Conservation (phyloP, 2,888 invertebrate species). For the Oligia strigilis region DNA sequence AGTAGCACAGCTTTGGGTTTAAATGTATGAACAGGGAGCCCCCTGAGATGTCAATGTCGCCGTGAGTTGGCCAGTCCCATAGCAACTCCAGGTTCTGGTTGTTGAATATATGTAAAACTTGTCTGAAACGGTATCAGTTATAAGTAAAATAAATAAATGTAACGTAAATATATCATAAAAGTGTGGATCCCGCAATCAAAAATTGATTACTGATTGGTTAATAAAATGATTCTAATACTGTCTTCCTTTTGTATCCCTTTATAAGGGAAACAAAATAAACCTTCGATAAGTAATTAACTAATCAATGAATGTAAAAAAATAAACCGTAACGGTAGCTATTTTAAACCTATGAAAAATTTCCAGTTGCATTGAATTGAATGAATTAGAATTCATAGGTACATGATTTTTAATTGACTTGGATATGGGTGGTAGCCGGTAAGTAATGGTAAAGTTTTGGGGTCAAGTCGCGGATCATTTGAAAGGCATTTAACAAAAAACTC, state of each 20-base stretch:
- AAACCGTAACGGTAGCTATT: neutral
- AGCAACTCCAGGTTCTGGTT: slow-evolving; percentile 97
- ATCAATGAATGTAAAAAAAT: neutral
- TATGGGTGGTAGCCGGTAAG: neutral
- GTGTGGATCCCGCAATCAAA: neutral
- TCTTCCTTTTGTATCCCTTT: neutral
- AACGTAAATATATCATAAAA: slow-evolving; percentile 21
- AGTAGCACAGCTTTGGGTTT: slow-evolving; percentile 97
- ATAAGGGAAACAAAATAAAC: slow-evolving; percentile 10
- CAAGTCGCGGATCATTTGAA: neutral
- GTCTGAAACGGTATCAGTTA: slow-evolving; percentile 71
- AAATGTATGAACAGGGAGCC: slow-evolving; percentile 97
- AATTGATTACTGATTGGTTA: neutral
- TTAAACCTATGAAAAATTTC: neutral
- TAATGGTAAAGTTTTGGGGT: neutral
- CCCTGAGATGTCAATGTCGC: slow-evolving; percentile 91
- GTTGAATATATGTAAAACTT: slow-evolving; percentile 92
- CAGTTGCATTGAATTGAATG: neutral
- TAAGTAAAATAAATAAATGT: slow-evolving; percentile 30
- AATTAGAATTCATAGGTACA: neutral
- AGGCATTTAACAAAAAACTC: neutral
- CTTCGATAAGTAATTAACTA: neutral
- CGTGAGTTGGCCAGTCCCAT: slow-evolving; percentile 92
- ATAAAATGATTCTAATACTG: neutral
- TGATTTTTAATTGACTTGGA: neutral